These are phyloP conservation scores for Eutolmus rufibarbis DNA, from an alignment of 2,888 invertebrate species.

Conservation along the genomic window DNA sequence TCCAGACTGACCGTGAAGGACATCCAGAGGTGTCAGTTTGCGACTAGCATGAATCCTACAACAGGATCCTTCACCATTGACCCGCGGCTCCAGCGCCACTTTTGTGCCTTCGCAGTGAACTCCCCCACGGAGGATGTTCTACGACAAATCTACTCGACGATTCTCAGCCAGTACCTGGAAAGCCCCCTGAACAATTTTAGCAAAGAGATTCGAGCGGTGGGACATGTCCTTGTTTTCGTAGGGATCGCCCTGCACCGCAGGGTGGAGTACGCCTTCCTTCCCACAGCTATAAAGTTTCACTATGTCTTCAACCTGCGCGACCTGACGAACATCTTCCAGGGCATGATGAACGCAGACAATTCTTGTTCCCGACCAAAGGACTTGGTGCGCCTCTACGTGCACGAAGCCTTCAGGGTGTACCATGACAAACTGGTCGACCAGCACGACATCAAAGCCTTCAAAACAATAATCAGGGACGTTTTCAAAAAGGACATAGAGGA, in stretches of 20 bases:
- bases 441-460: slow-evolving; percentile 75
- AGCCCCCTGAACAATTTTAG: slow-evolving; percentile 74
- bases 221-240: slow-evolving; percentile 71
- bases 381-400: slow-evolving; percentile 84
- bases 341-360: slow-evolving; percentile 82
- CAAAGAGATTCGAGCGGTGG: slow-evolving; percentile 67
- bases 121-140: slow-evolving; percentile 56
- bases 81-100: slow-evolving; percentile 86
- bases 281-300: slow-evolving; percentile 94
- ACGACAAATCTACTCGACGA: slow-evolving; percentile 4
- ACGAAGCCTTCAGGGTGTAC: slow-evolving; percentile 90
- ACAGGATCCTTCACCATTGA: slow-evolving; percentile 95
- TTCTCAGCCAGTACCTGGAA: slow-evolving; percentile 70
- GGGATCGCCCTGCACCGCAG: slow-evolving; percentile 81
- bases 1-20: slow-evolving; percentile 86
- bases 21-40: slow-evolving; percentile 91
- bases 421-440: slow-evolving; percentile 88
- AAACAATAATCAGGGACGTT: slow-evolving; percentile 75
- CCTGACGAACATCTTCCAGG: slow-evolving; percentile 91
- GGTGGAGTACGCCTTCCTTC: slow-evolving; percentile 79
- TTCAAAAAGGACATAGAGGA: slow-evolving; percentile 83
- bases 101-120: slow-evolving; percentile 86
- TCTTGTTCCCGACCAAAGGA: slow-evolving; percentile 74
- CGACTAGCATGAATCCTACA: slow-evolving; percentile 96
- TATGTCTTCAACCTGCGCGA: slow-evolving; percentile 93